A percentile compares a stretch with the other conserved stretches of the same genome.
These are phyloP conservation scores for Gephyroberyx darwinii DNA, from an alignment of 2,797 vertebrate species.

Conservation along the genomic window DNA sequence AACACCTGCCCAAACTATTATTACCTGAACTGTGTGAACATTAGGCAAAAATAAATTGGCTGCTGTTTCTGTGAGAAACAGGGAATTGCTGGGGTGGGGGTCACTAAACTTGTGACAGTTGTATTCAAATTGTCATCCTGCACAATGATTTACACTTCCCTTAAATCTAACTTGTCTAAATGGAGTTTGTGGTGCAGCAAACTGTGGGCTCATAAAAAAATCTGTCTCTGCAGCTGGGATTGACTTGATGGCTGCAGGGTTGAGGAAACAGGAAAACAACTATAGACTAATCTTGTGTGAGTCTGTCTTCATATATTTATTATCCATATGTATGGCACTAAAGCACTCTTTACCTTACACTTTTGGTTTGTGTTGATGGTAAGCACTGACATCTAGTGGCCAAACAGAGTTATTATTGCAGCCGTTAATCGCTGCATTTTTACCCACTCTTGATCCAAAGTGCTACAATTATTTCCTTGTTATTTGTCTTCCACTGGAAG, in stretches of 20 bases:
- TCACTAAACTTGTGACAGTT: too few relatives aligned
- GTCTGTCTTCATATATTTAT: background rate
- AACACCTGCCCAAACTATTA: too few relatives aligned
- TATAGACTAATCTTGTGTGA: background rate
- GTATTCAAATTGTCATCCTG: too few relatives aligned
- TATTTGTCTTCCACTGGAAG: background rate
- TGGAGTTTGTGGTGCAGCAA: constrained; percentile 12
- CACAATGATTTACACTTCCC: too few relatives aligned
- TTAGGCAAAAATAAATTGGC: too few relatives aligned
- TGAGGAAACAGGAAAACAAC: constrained; percentile 36
- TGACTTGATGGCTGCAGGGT: constrained; percentile 40
- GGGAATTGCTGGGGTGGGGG: too few relatives aligned
- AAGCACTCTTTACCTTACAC: background rate
- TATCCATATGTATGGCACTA: constrained; percentile 6
- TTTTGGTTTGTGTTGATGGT: constrained; percentile 23
- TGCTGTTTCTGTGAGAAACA: too few relatives aligned
- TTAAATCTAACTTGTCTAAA: background rate
- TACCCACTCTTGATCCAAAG: background rate
- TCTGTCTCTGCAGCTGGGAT: constrained; percentile 24
- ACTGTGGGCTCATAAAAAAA: background rate
- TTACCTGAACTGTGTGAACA: too few relatives aligned
- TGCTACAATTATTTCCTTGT: background rate
- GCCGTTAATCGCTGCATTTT: background rate
- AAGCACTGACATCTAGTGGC: constrained; percentile 65
- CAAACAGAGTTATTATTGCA: background rate